Base-by-base conservation (phyloP, 2,888 invertebrate genomes). In the Hemistola chrysoprasaria region DNA sequence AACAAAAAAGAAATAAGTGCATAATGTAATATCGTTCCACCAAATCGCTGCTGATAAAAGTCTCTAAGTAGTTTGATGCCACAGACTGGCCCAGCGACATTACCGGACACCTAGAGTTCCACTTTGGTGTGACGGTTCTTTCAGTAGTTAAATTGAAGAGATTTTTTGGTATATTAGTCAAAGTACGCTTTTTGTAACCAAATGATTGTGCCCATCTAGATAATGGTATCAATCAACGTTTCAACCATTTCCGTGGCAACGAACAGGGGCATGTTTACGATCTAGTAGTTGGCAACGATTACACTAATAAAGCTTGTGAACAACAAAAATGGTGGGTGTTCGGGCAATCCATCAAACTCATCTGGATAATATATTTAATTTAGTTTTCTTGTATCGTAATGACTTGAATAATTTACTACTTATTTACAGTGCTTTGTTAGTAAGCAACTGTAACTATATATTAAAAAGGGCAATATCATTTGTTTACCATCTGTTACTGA, bases 241-340 rank as follows among this genome's bases (percentile, higher is more conserved):
- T 40, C 32, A 29, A 46, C 50, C 47, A 55, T 56, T 49, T 62
- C 68, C 68, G 62, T 72, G 72, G 67, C 78, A 74, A 62, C 62
- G 59, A n/a, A n/a, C n/a, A 64, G 41, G 46, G 60, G 62, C 71
- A 57, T 71, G 66, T 71, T 74, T 68, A 70, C 71, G 56, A 56
- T 64, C 61, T 56, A 65, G 59, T 50, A 52, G 61, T 75, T 82
- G 82, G 78, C 82, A 81, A 50, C 53, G 41, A 44, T 41, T 44
- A 51, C 38, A 29, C 31, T 21, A 22, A 7, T 49, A 53, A 53
- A 58, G 60, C 62, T 54, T 48, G 55, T 56, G 38, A 49, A 56
- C 50, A 42, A 50, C 49, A 48, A 52, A 55, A 54, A 61, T 55
- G 51, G 54, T 58, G 55, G 49, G 62, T 57, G 59, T 57, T 43